Base-by-base conservation (phyloP, 2,797 vertebrate species). In the Betta splendens region DNA sequence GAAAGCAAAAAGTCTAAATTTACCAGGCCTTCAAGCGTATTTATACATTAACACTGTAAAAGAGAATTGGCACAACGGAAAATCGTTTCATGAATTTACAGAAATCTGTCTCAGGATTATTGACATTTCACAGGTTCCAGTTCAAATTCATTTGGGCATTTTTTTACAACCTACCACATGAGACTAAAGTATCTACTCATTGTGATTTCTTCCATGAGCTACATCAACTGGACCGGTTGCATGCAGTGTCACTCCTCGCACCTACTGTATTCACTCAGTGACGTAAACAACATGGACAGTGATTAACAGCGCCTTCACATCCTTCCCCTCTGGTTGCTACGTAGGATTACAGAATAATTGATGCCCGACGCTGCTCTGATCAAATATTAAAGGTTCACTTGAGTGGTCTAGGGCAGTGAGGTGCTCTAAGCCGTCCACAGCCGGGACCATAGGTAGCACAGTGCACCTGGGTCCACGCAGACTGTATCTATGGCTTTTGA, bases 371-470 rank as follows among this genome's bases (percentile, higher is more conserved):
- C 86, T 72, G 58, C 71, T 81, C 84, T 89, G 80, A 94, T 93
- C 82, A 94, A 95, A 92, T 93, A 93, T 93, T 92, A 87, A 93
- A 87, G 84, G 74, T 86, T 89, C 78, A 86, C 87, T 92, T 72
- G 63, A 49, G 75, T 58, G 56, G 73, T 68, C 64, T 48, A 60
- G 61, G 62, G 73, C 79, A 43, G 36, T 23, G 64, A 72, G 50
- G 53, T 11, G 49, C 70, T 72, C 64, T 80, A 69, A 78, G 79
- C 26, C 28, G 28, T 59, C 67, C 61, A 26, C 31, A 32, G 74
- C 32, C 60, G 8, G 13, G 69, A 69, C 79, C 67, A 81, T 55
- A 20, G 76, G 57, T 63, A 64, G 63, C 51, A 42, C 46, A 60
- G 61, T 39, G 49, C 59, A 63, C 72, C 66, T 54, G 69, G 70